Percentiles rank a stretch among this genome's conserved stretches.
phyloP scores from a whole-genome alignment of 2,797 vertebrate genomes.

The Neopelma chrysocephalum region DNA sequence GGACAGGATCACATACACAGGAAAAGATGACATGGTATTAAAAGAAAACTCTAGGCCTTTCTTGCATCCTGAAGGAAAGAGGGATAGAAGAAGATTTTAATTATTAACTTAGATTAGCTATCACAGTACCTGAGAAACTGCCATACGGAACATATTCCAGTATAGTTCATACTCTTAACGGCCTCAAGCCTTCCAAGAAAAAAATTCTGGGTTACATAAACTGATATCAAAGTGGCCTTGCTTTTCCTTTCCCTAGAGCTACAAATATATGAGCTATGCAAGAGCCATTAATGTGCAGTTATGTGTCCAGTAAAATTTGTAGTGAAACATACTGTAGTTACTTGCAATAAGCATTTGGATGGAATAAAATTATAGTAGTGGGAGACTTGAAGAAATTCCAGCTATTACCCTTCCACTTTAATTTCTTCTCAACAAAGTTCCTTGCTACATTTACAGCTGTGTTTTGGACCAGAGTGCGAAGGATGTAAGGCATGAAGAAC shows the following conservation, averaged over 20 bases:
- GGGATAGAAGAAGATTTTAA: slow-evolving; percentile 44
- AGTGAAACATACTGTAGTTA: background rate
- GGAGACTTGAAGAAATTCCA: slow-evolving; percentile 62
- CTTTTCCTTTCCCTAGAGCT: slow-evolving; percentile 45
- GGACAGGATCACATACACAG: background rate
- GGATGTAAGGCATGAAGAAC: background rate
- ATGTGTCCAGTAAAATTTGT: slow-evolving; percentile 29
- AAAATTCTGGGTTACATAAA: slow-evolving; percentile 54
- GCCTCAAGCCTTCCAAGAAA: slow-evolving; percentile 47
- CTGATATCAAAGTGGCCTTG: slow-evolving; percentile 49
- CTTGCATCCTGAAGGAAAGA: slow-evolving; percentile 4
- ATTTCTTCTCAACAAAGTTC: slow-evolving; percentile 55
- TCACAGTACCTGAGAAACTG: slow-evolving; percentile 56
- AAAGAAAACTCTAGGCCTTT: background rate
- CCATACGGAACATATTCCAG: slow-evolving; percentile 26
- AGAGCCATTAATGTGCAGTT: slow-evolving; percentile 36
- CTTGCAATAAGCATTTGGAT: slow-evolving; percentile 29
- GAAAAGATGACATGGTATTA: background rate
- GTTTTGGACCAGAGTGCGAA: background rate
- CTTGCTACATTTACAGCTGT: background rate
- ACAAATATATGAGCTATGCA: slow-evolving; percentile 26
- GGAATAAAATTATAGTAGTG: background rate
- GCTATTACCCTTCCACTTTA: slow-evolving; percentile 44
- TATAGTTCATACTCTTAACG: slow-evolving; percentile 26
- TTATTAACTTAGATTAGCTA: slow-evolving; percentile 59